Base-by-base conservation (phyloP, 2,797 vertebrate species). In the Xenops minutus region DNA sequence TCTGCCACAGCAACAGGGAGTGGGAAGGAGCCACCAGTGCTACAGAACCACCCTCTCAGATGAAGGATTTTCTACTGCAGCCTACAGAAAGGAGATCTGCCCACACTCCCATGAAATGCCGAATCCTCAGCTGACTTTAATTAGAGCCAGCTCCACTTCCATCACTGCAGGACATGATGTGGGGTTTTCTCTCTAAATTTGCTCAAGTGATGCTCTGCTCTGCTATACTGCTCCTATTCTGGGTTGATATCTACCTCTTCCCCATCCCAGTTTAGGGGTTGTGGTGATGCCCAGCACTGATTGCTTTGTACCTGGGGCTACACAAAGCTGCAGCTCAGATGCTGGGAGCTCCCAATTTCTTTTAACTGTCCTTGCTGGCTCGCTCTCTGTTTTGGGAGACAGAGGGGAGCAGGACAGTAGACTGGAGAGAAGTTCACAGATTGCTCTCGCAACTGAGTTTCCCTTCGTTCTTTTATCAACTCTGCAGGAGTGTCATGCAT, bases 301-400 rank as follows among this genome's bases (percentile, higher is more conserved):
- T 3, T 64, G 68, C 32, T 69, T 89, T 85, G 27, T 44, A 46
- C 20, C 49, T 49, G 26, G 56, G 64, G 55, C 4, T 51, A 36
- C n/a, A 48, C 26, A 41, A 51, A 56, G 7, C 46, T 79, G 62
- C 48, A 76, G 48, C 16, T 59, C 58, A 39, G 26, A 36, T 27
- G 29, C 37, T 9, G n/a, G 34, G 44, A 61, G 46, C 23, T 72
- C 36, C 29, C 12, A 11, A 2, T 32, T 34, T 83, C 59, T 68
- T 66, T 72, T 52, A 72, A 67, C 21, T 1, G 4, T 19, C 26
- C 41, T 30, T 55, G n/a, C 54, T 74, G 55, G 34, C 63, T 92
- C 0, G 0, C 23, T 51, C 7, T 46, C 66, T 0, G 0, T 72
- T 80, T 78, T 0, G 0, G n/a, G 49, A 89, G 26, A 58, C n/a